Conservation (phyloP, 2,888 invertebrate species). For the Sarcophaga carnaria region DNA sequence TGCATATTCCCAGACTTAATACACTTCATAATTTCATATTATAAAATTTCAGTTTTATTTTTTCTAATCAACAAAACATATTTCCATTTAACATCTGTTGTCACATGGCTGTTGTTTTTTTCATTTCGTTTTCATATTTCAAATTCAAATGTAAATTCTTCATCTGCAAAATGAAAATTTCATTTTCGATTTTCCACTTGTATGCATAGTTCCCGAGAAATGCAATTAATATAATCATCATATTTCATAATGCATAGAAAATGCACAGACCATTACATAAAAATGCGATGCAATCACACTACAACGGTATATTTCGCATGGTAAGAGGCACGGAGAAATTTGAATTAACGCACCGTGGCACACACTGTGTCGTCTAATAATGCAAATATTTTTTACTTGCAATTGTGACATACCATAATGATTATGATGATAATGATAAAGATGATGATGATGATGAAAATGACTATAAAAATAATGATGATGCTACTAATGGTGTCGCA, state of each 20-base stretch:
- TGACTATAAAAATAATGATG: neutral
- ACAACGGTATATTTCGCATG: slow-evolving; percentile 62
- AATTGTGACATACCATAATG: slow-evolving; percentile 29
- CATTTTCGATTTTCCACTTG: slow-evolving; percentile 80
- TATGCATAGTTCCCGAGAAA: slow-evolving; percentile 81
- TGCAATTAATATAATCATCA: slow-evolving; percentile 76
- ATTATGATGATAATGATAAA: slow-evolving; percentile 32
- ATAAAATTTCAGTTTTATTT: too few species aligned
- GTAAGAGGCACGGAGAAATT: slow-evolving; percentile 24
- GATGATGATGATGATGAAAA: slow-evolving; percentile 24
- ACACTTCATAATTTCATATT: too few species aligned
- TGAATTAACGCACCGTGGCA: slow-evolving; percentile 56
- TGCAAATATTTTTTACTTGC: slow-evolving; percentile 23
- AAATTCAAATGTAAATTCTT: slow-evolving; percentile 14
- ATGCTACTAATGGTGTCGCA: neutral
- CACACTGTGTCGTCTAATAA: slow-evolving; percentile 60
- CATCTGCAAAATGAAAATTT: slow-evolving; percentile 23
- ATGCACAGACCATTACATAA: slow-evolving; percentile 71
- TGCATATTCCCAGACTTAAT: too few species aligned
- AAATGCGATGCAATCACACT: slow-evolving; percentile 68
- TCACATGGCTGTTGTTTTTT: neutral
- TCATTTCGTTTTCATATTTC: slow-evolving; percentile 28
- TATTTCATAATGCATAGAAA: slow-evolving; percentile 76
- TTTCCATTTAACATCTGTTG: slow-evolving; percentile 58
- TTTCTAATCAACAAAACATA: slow-evolving; percentile 4